Base-by-base conservation (phyloP, 1,140 invertebrate species). In the Bombus ignitus region DNA sequence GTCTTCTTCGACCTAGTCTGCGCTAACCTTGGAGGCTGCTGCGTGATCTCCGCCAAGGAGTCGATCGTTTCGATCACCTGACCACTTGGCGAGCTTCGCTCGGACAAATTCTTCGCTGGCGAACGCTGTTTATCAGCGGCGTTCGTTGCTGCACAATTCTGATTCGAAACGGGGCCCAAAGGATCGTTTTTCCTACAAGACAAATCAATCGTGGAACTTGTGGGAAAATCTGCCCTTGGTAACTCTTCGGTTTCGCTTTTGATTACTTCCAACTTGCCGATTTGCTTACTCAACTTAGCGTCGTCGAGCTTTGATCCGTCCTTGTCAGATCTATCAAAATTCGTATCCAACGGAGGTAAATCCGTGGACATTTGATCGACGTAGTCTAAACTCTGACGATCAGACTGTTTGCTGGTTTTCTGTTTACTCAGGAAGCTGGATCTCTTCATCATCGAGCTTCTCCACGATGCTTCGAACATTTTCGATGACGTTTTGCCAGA, bases 231-330 rank as follows among this genome's bases (percentile, higher is more conserved):
- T 3, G 3, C 9, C 4, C 42, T 59, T 4, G 25, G 9, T 0
- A n/a, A n/a, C 13, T 73, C 47, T 18, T 83, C 76, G 1, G 76
- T 85, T 3, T 80, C 83, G 42, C 83, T 85, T 57, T n/a, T 59
- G 22, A 85, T 85, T 1, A 39, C 68, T 8, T 80, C 39, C 10
- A 85, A 22, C 8, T 59, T 80, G 2, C 22, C 9, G 1, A n/a
- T n/a, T 62, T n/a, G 59, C 0, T n/a, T 28, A n/a, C 28, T 0
- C 28, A 62, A n/a, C 28, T n/a, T 62, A 9, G 15, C 2, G 13
- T 4, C 6, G 18, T 4, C 15, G 3, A n/a, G 9, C 42, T 15
- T 68, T 1, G 4, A 42, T 3, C 8, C 28, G 6, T 32, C 28
- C 3, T 25, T 62, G 1, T 2, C 28, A 2, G 37, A 28, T 12